Conservation (phyloP, 1,140 invertebrate genomes). For the Pseudomyrmex gracilis region DNA sequence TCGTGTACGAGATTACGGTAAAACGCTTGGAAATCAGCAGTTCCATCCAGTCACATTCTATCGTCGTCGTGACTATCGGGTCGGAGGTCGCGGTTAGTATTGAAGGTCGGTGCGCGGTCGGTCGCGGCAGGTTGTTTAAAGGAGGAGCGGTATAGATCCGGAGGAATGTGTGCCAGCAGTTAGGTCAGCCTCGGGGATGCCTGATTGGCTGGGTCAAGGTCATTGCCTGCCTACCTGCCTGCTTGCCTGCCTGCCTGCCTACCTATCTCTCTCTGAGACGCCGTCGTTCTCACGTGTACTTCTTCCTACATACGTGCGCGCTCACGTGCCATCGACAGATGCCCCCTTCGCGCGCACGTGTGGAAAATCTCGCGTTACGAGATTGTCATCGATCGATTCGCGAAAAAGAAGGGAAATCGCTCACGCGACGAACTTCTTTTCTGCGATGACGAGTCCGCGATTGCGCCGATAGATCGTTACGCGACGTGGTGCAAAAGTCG, state of each 20-base stretch:
- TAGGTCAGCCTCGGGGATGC: slow-evolving; percentile 73
- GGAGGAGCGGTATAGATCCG: slow-evolving; percentile 55
- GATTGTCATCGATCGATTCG: background rate
- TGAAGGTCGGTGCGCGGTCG: slow-evolving; percentile 58
- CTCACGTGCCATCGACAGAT: background rate
- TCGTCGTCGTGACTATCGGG: slow-evolving; percentile 59
- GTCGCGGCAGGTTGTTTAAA: slow-evolving; percentile 19
- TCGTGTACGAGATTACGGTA: slow-evolving; percentile 11
- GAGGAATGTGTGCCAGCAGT: slow-evolving; percentile 78
- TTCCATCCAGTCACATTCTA: slow-evolving; percentile 36
- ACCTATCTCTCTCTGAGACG: slow-evolving; percentile 48
- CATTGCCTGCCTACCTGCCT: slow-evolving; percentile 54
- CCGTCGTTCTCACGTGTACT: slow-evolving; percentile 24
- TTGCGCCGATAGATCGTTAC: slow-evolving; percentile 9
- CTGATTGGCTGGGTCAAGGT: slow-evolving; percentile 79
- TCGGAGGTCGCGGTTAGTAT: slow-evolving; percentile 61
- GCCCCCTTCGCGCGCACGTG: background rate
- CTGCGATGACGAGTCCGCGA: too few relatives aligned
- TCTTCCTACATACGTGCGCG: slow-evolving; percentile 48
- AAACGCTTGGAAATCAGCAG: slow-evolving; percentile 34
- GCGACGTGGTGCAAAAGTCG: slow-evolving; percentile 23
- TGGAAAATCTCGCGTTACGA: background rate
- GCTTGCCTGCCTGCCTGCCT: slow-evolving; percentile 35
- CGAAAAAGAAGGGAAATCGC: background rate
- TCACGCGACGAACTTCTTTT: too few relatives aligned